Conservation (phyloP, 1,140 invertebrate genomes). For the Pissodes strobi region DNA sequence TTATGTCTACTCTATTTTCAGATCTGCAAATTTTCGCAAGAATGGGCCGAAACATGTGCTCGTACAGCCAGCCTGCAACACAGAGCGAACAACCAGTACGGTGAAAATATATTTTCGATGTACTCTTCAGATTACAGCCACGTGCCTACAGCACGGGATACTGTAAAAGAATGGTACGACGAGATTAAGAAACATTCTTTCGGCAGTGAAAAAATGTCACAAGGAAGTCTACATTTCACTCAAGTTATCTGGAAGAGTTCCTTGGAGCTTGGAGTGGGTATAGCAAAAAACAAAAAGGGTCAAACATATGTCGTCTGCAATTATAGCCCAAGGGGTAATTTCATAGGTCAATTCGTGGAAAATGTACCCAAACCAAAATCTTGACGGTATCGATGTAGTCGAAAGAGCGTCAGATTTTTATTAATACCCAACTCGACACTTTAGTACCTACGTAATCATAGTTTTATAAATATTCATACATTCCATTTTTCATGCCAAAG, state of each 20-base stretch:
- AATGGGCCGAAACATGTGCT: slow-evolving; percentile 79
- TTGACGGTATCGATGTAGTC: slow-evolving; percentile 33
- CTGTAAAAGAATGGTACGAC: slow-evolving; percentile 71
- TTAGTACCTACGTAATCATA: slow-evolving; percentile 14
- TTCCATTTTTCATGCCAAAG: slow-evolving; percentile 36
- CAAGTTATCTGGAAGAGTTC: slow-evolving; percentile 64
- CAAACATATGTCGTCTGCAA: slow-evolving; percentile 74
- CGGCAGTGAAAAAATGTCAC: slow-evolving; percentile 57
- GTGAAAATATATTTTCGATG: slow-evolving; percentile 66
- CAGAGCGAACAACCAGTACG: slow-evolving; percentile 59
- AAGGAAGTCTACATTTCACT: slow-evolving; percentile 69
- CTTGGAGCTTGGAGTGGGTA: slow-evolving; percentile 74
- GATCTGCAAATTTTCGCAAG: slow-evolving; percentile 62
- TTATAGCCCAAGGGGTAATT: slow-evolving; percentile 83
- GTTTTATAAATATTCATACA: slow-evolving; percentile 12
- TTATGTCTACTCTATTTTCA: slow-evolving; percentile 52
- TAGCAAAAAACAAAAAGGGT: slow-evolving; percentile 65
- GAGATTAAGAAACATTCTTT: slow-evolving; percentile 66
- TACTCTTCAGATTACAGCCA: slow-evolving; percentile 71
- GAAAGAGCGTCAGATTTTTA: slow-evolving; percentile 27
- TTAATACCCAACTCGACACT: slow-evolving; percentile 33
- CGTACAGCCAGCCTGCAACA: slow-evolving; percentile 68
- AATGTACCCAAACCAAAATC: slow-evolving; percentile 62
- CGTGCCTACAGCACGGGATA: slow-evolving; percentile 66
- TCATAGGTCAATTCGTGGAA: slow-evolving; percentile 69